Evolutionary conservation across 2,888 invertebrate species (phyloP), one percentile per base, ranked within the genome.

Genomic region (Drosophila pseudotalamancana): DNA sequence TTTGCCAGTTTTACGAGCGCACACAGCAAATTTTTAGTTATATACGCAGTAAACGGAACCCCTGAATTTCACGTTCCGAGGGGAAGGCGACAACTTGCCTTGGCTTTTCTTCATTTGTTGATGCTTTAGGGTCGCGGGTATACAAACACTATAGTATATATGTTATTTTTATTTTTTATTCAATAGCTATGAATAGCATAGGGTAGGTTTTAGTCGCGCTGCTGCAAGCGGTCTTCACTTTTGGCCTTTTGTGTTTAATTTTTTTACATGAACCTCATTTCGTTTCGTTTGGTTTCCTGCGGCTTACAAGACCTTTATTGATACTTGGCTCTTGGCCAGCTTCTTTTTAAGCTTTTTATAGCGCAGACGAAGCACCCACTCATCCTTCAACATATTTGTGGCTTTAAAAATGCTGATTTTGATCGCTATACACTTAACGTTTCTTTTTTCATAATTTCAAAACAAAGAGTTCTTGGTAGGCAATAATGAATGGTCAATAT

Each of bases 301-400:
- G 74, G 74, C 78, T 84, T 81, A 77, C 85, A 85, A 48, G 85
- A 32, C 65, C 73, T 76, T 83, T 80, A 87, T 76, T 83, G 81
- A 80, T 84, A 83, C 59, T 81, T 73, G 70, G 53, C 64, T 68
- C 53, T 57, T 32, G 64, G 46, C 65, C 63, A 63, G 27, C 49
- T 68, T 77, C 50, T 55, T 68, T 69, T 72, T 34, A 27, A 61
- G 66, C 46, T 55, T 76, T 87, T 77, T 59, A 18, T 53, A 25
- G 40, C 57, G 6, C 39, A 25, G 3, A 5, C 14, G 12, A 12
- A 12, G 4, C 12, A 5, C 2, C 32, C 8, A 14, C 5, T n/a
- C 11, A 27, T 49, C n/a, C 18, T 9, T n/a, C 9, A 14, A 6
- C 25, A 37, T 50, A 40, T 42, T 71, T 71, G 60, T 46, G 65